These are phyloP conservation scores for Hypotaenidia okinawae DNA, from an alignment of 2,797 vertebrate species.

Conservation along the genomic window DNA sequence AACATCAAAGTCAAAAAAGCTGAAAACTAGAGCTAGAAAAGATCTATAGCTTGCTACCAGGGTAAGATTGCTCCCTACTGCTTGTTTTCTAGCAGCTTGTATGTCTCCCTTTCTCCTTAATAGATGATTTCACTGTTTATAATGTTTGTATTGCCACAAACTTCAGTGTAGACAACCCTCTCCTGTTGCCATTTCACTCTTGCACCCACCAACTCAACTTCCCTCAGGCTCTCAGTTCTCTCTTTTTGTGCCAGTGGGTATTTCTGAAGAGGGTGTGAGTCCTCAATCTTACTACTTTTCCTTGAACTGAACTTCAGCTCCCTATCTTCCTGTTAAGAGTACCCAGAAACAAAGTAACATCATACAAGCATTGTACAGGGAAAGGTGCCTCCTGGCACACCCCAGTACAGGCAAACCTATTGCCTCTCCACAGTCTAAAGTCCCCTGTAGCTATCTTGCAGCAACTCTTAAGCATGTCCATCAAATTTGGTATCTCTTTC, in stretches of 20 bases:
- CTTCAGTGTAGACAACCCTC: not conserved
- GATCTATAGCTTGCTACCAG: not conserved
- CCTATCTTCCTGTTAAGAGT: not conserved
- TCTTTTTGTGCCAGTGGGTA: not conserved
- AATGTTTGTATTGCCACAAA: not conserved
- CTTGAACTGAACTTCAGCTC: not conserved
- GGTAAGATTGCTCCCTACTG: not conserved
- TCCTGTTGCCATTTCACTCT: not conserved
- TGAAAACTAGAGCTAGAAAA: not conserved
- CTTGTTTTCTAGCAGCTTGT: not conserved
- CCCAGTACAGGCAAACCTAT: not conserved
- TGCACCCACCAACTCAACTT: not conserved
- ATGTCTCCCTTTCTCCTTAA: not conserved
- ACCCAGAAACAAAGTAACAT: not conserved
- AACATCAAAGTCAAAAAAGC: not conserved
- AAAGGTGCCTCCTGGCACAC: not conserved
- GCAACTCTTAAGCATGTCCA: not conserved
- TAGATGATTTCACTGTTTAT: not conserved
- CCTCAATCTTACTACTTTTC: not conserved
- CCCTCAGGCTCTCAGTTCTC: not conserved
- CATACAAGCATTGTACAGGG: not conserved
- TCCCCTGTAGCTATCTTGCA: not conserved
- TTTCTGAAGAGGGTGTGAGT: not conserved
- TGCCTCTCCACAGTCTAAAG: not conserved
- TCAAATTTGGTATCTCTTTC: not conserved